phyloP scores from a whole-genome alignment of 2,113 vertebrate genomes.

The Cavia porcellus region DNA sequence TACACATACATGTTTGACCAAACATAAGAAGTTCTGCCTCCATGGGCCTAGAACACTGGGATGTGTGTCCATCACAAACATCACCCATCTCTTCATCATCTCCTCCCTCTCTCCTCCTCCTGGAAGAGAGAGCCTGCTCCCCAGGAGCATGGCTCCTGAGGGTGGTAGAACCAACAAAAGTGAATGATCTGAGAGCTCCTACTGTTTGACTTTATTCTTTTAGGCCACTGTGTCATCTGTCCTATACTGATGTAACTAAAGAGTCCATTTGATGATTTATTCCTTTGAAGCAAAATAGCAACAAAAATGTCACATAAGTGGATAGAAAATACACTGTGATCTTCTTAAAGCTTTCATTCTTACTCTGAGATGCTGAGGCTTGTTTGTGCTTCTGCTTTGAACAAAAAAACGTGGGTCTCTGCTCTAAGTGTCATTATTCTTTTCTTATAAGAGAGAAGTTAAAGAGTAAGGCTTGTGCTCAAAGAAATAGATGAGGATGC shows the following conservation, averaged over 20 bases:
- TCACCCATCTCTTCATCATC: background rate
- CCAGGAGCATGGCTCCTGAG: background rate
- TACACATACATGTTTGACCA: background rate
- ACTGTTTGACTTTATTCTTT: background rate
- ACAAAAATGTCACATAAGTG: background rate
- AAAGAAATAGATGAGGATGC: background rate
- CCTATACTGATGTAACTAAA: background rate
- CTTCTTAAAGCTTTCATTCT: constrained; percentile 12
- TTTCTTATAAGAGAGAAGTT: background rate
- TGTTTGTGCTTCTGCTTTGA: constrained; percentile 37
- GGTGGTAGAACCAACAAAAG: background rate
- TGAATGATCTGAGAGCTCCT: background rate
- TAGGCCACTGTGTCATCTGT: background rate
- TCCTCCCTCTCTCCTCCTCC: background rate
- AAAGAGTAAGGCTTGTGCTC: background rate
- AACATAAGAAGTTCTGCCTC: background rate
- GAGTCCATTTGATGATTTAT: background rate
- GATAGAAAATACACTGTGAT: constrained; percentile 1
- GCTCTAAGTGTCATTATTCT: background rate
- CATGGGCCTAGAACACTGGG: background rate
- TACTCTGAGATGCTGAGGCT: background rate
- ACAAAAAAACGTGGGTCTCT: constrained; percentile 9
- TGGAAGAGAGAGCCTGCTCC: no score
- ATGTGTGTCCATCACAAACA: background rate
- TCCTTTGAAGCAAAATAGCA: constrained; percentile 46